Percentiles rank a stretch among this genome's conserved stretches.
Evolutionary conservation across 1,140 invertebrate species (phyloP).

Genomic region (Macrocentrus cingulum): DNA sequence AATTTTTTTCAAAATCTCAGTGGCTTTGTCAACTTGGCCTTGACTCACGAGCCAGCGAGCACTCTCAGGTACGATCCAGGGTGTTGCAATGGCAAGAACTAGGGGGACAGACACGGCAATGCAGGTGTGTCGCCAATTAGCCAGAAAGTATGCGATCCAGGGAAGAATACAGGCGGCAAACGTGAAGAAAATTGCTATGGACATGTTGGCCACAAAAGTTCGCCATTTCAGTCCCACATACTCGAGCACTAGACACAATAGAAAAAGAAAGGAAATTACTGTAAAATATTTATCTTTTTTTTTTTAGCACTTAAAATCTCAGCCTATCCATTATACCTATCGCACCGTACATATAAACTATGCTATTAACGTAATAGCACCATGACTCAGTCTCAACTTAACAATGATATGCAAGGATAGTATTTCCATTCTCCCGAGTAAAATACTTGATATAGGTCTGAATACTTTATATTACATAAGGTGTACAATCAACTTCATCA

Average conservation of each 20-base stretch:
- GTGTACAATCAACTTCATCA: background rate
- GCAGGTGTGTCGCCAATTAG: conserved; percentile 74
- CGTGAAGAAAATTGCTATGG: conserved; percentile 86
- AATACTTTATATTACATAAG: no score
- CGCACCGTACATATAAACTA: background rate
- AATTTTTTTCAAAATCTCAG: conserved; percentile 76
- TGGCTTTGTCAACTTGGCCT: conserved; percentile 75
- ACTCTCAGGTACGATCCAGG: conserved; percentile 79
- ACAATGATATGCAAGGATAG: background rate
- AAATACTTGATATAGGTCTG: no score
- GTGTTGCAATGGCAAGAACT: conserved; percentile 67
- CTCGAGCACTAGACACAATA: conserved; percentile 68
- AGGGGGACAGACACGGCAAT: conserved; percentile 75
- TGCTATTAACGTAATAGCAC: background rate
- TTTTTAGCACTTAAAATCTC: background rate
- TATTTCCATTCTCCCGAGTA: background rate
- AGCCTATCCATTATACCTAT: background rate
- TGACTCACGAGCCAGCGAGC: conserved; percentile 84
- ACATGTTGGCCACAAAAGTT: conserved; percentile 87
- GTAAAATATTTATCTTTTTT: background rate
- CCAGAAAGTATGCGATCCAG: conserved; percentile 77
- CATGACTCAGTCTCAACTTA: background rate
- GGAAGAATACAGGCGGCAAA: conserved; percentile 76
- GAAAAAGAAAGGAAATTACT: background rate
- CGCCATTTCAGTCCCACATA: conserved; percentile 86